phyloP scores from a whole-genome alignment of 2,797 vertebrate species.

The Choloepus didactylus region DNA sequence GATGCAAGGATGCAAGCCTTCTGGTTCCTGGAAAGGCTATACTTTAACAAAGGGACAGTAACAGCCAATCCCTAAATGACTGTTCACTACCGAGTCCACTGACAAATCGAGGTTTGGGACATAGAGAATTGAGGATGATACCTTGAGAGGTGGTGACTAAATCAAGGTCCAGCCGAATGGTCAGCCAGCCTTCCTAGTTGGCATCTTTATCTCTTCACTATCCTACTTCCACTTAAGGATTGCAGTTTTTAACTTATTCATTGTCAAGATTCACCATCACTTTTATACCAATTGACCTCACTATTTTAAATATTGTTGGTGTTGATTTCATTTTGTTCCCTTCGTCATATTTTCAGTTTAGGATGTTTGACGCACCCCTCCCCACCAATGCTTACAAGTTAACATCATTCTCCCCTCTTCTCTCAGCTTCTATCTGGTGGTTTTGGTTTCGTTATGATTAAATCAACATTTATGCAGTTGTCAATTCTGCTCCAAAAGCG shows the following conservation, averaged over 20 bases:
- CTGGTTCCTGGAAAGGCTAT: background rate
- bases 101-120: background rate
- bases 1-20: background rate
- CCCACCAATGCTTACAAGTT: background rate
- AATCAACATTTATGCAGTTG: background rate
- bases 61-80: background rate
- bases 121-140: background rate
- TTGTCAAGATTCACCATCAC: background rate
- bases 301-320: background rate
- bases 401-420: background rate
- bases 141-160: background rate
- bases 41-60: background rate
- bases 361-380: background rate
- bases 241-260: background rate
- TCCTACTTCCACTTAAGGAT: background rate
- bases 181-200: background rate
- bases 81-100: background rate
- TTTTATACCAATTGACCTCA: background rate
- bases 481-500: background rate
- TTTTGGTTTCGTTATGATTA: conserved; percentile 14
- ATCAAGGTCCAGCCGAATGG: background rate
- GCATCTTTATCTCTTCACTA: background rate
- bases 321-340: background rate
- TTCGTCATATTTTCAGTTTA: background rate
- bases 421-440: background rate